Evolutionary conservation across 2,797 vertebrate species (phyloP), one percentile per base, ranked within the genome.

Genomic region (Alauda arvensis): DNA sequence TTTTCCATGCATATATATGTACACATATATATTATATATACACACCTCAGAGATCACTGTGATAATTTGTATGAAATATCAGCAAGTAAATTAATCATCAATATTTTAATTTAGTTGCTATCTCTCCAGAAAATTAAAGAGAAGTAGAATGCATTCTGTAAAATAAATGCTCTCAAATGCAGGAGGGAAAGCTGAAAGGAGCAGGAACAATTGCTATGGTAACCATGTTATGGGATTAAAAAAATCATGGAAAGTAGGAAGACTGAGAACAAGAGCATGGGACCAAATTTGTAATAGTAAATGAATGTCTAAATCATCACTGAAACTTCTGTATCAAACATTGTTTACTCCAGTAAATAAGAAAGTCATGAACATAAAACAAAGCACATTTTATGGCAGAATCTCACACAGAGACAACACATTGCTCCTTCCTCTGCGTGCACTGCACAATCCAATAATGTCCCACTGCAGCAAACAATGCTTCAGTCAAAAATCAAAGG

Each of bases 141-240:
- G 52, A 55, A 68, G 14, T 56, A 53, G n/a, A 87, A 94, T 89
- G 31, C 15, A 29, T 85, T 63, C 49, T 25, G 34, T 59, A 85
- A 93, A 91, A 94, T 46, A 94, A 93, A 92, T 75, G 71, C 18
- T 53, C 66, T 91, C 76, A 91, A 88, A 92, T 31, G 26, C 76
- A 88, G 34, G 75, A 77, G 49, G 31, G n/a, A 84, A 90, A 91
- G 59, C 86, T 88, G 63, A 93, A 89, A 46, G 33, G 20, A 74
- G 71, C 85, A 71, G 93, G 55, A 94, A 37, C 76, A 94, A 97
- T 97, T 96, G 94, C 94, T 95, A 96, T 95, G 94, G 87, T 91
- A 96, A 96, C 89, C 89, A 85, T 52, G 62, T 76, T 93, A 94
- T 77, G 37, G 69, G 19, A 80, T 92, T 90, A n/a, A 83, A 93